Conservation (phyloP, 2,888 invertebrate genomes). For the Temnothorax ravouxi region DNA sequence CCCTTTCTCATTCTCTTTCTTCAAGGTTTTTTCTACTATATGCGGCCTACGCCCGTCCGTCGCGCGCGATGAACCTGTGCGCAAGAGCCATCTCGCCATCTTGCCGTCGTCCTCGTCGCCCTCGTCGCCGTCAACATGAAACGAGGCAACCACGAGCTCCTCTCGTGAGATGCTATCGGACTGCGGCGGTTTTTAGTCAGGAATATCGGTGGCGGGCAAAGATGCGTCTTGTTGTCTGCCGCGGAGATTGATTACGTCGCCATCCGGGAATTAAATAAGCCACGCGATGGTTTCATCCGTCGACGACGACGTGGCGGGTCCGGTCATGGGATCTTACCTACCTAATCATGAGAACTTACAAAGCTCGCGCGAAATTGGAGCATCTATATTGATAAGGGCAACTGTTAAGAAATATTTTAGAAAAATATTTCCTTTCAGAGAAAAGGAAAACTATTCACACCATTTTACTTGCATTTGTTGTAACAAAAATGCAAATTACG, state of each 20-base stretch:
- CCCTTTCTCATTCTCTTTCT: slow-evolving; percentile 43
- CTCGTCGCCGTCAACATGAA: slow-evolving; percentile 47
- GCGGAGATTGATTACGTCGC: slow-evolving; percentile 75
- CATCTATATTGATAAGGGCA: neutral
- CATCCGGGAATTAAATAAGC: slow-evolving; percentile 66
- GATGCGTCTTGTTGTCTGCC: slow-evolving; percentile 69
- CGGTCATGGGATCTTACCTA: slow-evolving; percentile 21
- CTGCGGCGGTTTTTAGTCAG: slow-evolving; percentile 63
- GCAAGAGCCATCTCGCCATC: slow-evolving; percentile 58
- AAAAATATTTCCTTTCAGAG: neutral
- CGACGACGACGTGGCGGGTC: slow-evolving; percentile 50
- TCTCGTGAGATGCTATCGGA: slow-evolving; percentile 72
- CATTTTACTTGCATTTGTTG: neutral
- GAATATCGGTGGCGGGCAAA: slow-evolving; percentile 73
- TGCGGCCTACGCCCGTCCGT: slow-evolving; percentile 59
- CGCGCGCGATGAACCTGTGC: slow-evolving; percentile 65
- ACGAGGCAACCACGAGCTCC: slow-evolving; percentile 68
- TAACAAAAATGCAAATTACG: neutral
- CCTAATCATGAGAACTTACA: slow-evolving; percentile 18
- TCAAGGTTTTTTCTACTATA: slow-evolving; percentile 43
- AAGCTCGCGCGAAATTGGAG: slow-evolving; percentile 30
- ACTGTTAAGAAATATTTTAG: neutral
- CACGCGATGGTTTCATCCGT: slow-evolving; percentile 60
- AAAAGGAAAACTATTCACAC: neutral
- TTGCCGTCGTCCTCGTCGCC: slow-evolving; percentile 41